Evolutionary conservation across 2,888 invertebrate species (phyloP), one percentile per base, ranked within the genome.

Genomic region (Selenia dentaria): DNA sequence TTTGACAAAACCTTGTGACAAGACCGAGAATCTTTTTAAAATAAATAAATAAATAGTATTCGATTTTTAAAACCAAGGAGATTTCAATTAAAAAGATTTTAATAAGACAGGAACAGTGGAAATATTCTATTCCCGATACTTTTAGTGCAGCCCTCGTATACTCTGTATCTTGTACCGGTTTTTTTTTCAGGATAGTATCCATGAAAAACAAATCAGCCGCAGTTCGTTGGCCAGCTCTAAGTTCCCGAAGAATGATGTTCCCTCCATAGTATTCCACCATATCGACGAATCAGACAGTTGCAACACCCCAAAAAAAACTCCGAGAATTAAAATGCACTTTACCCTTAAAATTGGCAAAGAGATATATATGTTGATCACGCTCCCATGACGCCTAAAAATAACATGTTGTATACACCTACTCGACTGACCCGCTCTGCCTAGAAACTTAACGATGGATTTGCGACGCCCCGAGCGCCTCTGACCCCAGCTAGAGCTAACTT

Each of bases 171-270:
- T n/a, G n/a, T n/a, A n/a, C n/a, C 6, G 4, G 42, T 36, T 64
- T 36, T 86, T n/a, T 26, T 34, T 84, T 9, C 83, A 92, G 85
- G 91, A 92, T 24, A 77, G 84, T 48, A 83, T 93, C 31, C 82
- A 89, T 39, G 82, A 90, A 22, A 84, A 88, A 24, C 79, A 86
- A 35, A 89, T 92, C 51, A 71, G 92, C 14, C 89, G 93, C 47
- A 93, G 93, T 52, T 93, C 93, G 0, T 74, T 92, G 72, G 79
- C 68, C 26, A 65, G n/a, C 20, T 8, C 50, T 4, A 85, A 60
- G 59, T 67, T 50, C 22, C 67, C 57, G 14, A 77, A 68, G 49
- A 16, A 6, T 9, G 18, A 52, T 5, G 1, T 61, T 9, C 74
- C 68, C 24, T 61, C 56, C 10, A 68, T 74, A 16, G 59, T 74